phyloP scores from a whole-genome alignment of 2,113 vertebrate genomes.

The Tachysurus fulvidraco region DNA sequence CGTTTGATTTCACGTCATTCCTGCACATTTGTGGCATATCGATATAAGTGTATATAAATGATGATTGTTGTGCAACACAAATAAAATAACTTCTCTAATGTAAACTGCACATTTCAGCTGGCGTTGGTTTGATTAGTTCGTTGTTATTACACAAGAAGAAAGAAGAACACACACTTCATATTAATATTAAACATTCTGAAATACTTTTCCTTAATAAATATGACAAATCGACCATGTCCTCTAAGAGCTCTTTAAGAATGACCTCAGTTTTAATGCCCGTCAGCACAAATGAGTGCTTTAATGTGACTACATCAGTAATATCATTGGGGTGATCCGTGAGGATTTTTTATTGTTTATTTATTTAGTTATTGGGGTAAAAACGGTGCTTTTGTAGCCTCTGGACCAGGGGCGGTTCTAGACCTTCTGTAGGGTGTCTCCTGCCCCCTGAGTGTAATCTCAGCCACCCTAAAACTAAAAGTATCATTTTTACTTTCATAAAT shows the following conservation, averaged over 20 bases:
- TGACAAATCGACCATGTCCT: background rate
- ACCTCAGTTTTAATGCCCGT: background rate
- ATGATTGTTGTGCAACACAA: background rate
- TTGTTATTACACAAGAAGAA: background rate
- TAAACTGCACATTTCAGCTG: background rate
- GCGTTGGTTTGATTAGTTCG: background rate
- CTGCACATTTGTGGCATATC: background rate
- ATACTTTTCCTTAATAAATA: background rate
- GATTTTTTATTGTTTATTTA: background rate
- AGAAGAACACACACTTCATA: too few relatives aligned
- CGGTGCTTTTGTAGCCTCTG: too few relatives aligned
- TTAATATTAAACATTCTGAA: background rate
- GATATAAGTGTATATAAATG: background rate
- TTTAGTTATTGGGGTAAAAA: background rate
- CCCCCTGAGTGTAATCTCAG: too few relatives aligned
- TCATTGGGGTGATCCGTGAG: background rate
- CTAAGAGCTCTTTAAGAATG: background rate
- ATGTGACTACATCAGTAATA: background rate
- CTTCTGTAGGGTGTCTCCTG: too few relatives aligned
- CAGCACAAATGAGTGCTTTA: background rate
- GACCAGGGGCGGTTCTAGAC: too few relatives aligned
- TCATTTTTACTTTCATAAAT: too few relatives aligned
- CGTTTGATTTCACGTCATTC: slow-evolving; percentile 4
- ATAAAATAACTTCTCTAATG: background rate
- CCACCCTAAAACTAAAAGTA: too few relatives aligned